Conservation (phyloP, 2,797 vertebrate genomes). For the Clarias laeviceps region DNA sequence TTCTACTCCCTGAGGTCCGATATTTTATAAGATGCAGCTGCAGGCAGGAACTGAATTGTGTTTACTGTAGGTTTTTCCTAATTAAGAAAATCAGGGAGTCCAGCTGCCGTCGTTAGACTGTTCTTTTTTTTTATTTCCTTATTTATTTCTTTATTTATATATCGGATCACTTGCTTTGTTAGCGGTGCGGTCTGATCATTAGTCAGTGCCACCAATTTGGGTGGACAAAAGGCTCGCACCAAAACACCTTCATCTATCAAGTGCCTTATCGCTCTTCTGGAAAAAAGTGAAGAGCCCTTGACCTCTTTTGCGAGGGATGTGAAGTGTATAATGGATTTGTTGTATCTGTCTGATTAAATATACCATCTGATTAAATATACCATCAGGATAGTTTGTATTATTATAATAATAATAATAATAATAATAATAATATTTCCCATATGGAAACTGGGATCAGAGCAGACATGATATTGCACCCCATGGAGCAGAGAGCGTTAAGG, state of each 20-base stretch:
- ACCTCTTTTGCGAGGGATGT: constrained; percentile 9
- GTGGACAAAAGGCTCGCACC: constrained; percentile 2
- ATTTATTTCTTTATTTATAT: not conserved
- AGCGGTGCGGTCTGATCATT: constrained; percentile 2
- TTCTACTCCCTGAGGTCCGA: not conserved
- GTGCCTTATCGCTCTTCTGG: constrained; percentile 9
- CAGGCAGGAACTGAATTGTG: not conserved
- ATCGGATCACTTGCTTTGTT: not conserved
- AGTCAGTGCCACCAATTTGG: constrained; percentile 9
- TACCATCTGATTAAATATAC: not conserved
- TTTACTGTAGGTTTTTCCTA: constrained; percentile 11
- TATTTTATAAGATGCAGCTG: not conserved
- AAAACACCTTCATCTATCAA: not conserved
- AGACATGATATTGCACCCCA: no score
- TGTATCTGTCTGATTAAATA: constrained; percentile 7
- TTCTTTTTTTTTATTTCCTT: not conserved
- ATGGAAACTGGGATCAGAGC: no score
- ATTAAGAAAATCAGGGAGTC: not conserved
- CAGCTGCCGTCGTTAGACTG: not conserved
- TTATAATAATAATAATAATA: not conserved
- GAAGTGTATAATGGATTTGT: not conserved
- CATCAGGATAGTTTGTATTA: not conserved
- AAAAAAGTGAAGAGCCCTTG: constrained; percentile 4
- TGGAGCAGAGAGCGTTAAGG: no score
- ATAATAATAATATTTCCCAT: no score